Base-by-base conservation (phyloP, 1,140 invertebrate species). In the Melanaphis sacchari region DNA sequence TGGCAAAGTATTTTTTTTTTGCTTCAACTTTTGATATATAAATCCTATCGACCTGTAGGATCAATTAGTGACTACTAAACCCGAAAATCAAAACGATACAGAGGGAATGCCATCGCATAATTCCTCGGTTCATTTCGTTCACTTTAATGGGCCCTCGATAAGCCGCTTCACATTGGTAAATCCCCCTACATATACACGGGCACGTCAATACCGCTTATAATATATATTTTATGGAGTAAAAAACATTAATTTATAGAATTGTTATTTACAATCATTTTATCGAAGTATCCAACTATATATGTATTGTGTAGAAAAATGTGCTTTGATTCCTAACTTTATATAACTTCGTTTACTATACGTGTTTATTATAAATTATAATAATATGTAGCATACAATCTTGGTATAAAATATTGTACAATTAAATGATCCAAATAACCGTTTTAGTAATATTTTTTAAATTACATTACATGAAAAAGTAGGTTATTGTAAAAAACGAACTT, bases 31-130 rank as follows among this genome's bases (percentile, higher is more conserved):
- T 89, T 54, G 49, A 46, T 54, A 40, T 54, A 89, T 40, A 89
- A 89, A 89, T 89, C 88, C 88, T 26, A 26, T 52, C 49, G 49
- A 38, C 88, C 88, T 76, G 59, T 5, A 54, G 49, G 38, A 92
- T 92, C 40, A 92, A 92, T 92, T 92, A 92, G 91, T 49, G 76
- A 82, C 76, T 82, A 22, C 26, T 91, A 91, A 82, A 91, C 41
- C n/a, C 43, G n/a, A 46, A 81, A 81, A 92, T 92, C 59, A 92
- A 59, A 92, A 92, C 66, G 87, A 24, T 89, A 88, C 85, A 21
- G 49, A 89, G 21, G 46, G 49, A 54, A 38, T 31, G 36, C 36
- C 22, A 52, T 92, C 38, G 59, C 31, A 40, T 91, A 76, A 76
- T 91, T 91, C 90, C 59, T 91, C 59, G 90, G 76, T 92, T 81